These are phyloP conservation scores for Mastomys natalensis DNA, from an alignment of 2,113 vertebrate species.

Conservation along the genomic window DNA sequence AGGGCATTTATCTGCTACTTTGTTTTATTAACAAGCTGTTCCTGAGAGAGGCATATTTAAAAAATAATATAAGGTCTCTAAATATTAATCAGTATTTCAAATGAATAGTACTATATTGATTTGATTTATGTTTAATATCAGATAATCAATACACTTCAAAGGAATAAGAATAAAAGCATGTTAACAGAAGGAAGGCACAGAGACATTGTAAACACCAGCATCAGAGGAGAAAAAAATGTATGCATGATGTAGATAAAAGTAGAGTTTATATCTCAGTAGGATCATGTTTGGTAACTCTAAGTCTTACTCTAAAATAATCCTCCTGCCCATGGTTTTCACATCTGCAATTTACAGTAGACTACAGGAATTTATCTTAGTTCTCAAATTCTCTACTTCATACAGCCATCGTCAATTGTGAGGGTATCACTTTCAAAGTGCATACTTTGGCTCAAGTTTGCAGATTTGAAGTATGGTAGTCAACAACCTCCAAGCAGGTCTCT, in stretches of 20 bases:
- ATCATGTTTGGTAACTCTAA: background rate
- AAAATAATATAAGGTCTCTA: constrained; percentile 64
- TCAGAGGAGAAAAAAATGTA: background rate
- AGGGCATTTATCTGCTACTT: background rate
- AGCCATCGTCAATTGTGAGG: background rate
- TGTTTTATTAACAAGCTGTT: constrained; percentile 65
- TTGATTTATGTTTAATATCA: constrained; percentile 56
- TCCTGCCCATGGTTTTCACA: background rate
- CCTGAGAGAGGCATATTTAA: constrained; percentile 16
- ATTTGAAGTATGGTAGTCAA: background rate
- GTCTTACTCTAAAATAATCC: background rate
- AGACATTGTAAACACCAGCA: background rate
- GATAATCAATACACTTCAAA: constrained; percentile 57
- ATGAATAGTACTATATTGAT: constrained; percentile 59
- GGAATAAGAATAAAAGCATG: constrained; percentile 43
- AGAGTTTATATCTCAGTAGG: background rate
- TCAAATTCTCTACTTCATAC: background rate
- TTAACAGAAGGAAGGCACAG: background rate
- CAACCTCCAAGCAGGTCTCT: background rate
- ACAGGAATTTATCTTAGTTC: background rate
- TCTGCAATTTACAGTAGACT: background rate
- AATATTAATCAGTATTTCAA: constrained; percentile 76
- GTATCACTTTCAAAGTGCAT: background rate
- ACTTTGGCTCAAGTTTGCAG: background rate
- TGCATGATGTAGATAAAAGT: background rate